Conservation (phyloP, 2,888 invertebrate species). For the Lampropteryx suffumata region DNA sequence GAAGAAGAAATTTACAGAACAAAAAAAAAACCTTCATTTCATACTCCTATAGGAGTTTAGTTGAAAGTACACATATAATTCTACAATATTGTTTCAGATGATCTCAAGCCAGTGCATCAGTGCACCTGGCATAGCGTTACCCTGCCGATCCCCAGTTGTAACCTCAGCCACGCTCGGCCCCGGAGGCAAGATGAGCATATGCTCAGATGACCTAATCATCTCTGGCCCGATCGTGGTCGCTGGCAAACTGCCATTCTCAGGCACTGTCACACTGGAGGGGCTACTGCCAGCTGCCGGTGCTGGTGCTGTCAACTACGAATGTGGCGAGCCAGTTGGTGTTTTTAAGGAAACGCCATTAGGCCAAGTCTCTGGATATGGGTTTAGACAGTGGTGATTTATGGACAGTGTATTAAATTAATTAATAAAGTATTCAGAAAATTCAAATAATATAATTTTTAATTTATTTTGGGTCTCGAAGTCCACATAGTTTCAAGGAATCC, state of each 20-base stretch:
- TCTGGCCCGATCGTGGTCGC: constrained; percentile 35
- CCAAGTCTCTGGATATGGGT: not conserved
- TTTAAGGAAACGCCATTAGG: no score
- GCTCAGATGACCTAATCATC: constrained; percentile 34
- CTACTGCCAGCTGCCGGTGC: constrained; percentile 28
- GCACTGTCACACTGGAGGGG: constrained; percentile 44
- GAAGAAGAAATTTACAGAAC: no score
- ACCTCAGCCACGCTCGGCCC: constrained; percentile 5
- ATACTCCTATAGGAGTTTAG: no score
- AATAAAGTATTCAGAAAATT: no score
- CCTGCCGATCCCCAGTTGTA: constrained; percentile 1
- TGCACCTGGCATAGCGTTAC: not conserved
- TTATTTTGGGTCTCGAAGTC: no score
- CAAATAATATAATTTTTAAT: no score
- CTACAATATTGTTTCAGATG: constrained; percentile 7
- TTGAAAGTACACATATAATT: no score
- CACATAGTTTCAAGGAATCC: no score
- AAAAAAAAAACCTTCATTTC: no score
- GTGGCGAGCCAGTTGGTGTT: constrained; percentile 10
- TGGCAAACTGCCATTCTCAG: constrained; percentile 42
- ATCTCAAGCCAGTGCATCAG: constrained; percentile 16
- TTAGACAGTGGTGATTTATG: no score
- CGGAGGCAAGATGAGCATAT: constrained; percentile 25
- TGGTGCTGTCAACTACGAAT: constrained; percentile 24
- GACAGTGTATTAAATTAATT: no score